Evolutionary conservation across 1,140 invertebrate genomes (phyloP).

Genomic region (Drosophila ironensis): DNA sequence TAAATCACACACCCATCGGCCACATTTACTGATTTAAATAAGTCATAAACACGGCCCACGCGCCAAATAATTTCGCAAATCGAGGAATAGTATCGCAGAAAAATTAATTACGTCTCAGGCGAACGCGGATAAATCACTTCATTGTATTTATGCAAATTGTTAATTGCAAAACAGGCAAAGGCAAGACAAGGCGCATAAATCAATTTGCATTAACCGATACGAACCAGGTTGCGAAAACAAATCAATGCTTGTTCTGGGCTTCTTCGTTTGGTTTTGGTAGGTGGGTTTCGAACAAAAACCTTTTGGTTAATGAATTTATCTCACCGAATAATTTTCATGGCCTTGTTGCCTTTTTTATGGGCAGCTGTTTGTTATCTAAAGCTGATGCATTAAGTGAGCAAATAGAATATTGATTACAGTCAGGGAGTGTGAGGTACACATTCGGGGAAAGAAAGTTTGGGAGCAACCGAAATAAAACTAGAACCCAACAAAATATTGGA

Average conservation of each 20-base stretch:
- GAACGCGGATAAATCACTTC: slow-evolving; percentile 25
- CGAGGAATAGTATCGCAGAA: slow-evolving; percentile 9
- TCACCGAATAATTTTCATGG: slow-evolving; percentile 13
- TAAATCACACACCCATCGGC: slow-evolving; percentile 1
- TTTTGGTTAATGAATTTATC: slow-evolving; percentile 23
- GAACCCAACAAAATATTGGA: too few relatives aligned
- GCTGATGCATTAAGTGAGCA: slow-evolving; percentile 24
- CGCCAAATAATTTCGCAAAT: slow-evolving; percentile 33
- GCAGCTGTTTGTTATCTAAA: slow-evolving; percentile 12
- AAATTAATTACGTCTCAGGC: slow-evolving; percentile 27
- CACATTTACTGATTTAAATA: slow-evolving; percentile 27
- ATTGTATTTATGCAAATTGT: slow-evolving; percentile 39
- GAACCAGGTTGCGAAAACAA: background rate
- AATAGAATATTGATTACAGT: slow-evolving; percentile 17
- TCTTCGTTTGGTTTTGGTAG: slow-evolving; percentile 24
- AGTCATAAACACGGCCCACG: slow-evolving; percentile 24
- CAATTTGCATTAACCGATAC: slow-evolving; percentile 6
- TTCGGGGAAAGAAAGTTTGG: background rate
- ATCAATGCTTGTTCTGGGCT: background rate
- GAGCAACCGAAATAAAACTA: too few relatives aligned
- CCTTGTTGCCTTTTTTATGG: slow-evolving; percentile 28
- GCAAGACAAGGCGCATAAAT: slow-evolving; percentile 24
- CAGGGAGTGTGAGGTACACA: background rate
- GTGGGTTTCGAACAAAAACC: slow-evolving; percentile 9
- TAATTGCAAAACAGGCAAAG: slow-evolving; percentile 22